Evolutionary conservation across 2,888 invertebrate genomes (phyloP), one percentile per base, ranked within the genome.

Genomic region (Elegia similella): DNA sequence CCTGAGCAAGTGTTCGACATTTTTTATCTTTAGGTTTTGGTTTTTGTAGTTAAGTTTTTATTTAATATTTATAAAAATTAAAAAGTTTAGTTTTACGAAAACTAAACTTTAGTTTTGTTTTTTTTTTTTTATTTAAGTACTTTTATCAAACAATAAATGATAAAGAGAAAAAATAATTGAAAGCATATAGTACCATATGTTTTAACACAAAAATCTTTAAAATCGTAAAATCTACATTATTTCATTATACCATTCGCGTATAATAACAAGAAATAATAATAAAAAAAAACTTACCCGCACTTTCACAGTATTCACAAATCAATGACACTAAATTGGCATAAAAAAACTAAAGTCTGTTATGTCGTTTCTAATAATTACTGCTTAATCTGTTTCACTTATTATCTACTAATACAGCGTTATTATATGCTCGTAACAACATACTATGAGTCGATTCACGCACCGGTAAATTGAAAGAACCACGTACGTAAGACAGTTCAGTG

Each of bases 401-500:
- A 56, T 56, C 47, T 56, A 44, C 32, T 38, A 30, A 42, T 16
- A 56, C 42, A 16, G 42, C 17, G n/a, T n/a, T n/a, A 32, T 12
- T 6, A 15, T 29, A 30, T n/a, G 38, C 12, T 38, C 34, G 38
- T 38, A 47, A 42, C 12, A 29, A 17, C 38, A 38, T 32, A 47
- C 58, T 59, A 60, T 54, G 57, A 56, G 59, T 63, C 54, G 47
- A 60, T 66, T 66, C 65, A 67, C 64, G 70, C 72, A 78, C 76
- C 74, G 74, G 69, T 74, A 70, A 72, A 68, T 66, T 56, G 63
- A 59, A 69, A 66, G 68, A 65, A 70, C 73, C 83, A 84, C 82
- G 84, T 83, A 84, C 82, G 84, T 83, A 82, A 67, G 71, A 69
- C 65, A 58, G 52, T 52, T 47, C 56, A 70, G 75, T 80, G 81